Evolutionary conservation across 2,113 vertebrate genomes (phyloP), one percentile per base, ranked within the genome.

Genomic region (Baryphthengus martii): DNA sequence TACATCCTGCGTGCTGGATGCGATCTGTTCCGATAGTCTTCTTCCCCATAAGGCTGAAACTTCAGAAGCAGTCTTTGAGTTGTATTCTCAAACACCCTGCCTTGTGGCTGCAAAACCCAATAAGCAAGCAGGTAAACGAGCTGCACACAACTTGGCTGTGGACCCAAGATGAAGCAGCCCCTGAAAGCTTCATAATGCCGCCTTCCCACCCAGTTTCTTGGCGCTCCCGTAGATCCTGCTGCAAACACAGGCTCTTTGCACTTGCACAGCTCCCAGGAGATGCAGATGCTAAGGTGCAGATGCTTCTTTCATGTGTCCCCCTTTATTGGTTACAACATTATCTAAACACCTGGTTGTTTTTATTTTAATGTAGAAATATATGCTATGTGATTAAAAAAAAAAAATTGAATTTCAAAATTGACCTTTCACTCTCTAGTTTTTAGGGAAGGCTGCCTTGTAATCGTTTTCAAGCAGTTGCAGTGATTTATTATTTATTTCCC

Each of bases 111-210:
- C n/a, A 20, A 77, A 68, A 52, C 16, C 44, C 42, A 37, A 24
- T 40, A 35, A 47, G 29, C 49, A 37, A 39, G 80, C 14, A 40
- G 37, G 20, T 10, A 45, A 39, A 55, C 0, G 23, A 53, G 26
- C 33, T 55, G 58, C 44, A 5, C 1, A 7, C 0, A 0, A 16
- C 52, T 72, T 39, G 0, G 1, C 28, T 44, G 28, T 3, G 25
- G 18, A 7, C n/a, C n/a, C 1, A 5, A 13, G 6, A 2, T 3
- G 17, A 28, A 67, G 12, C 18, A 24, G 18, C 42, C 16, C 11
- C 13, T 6, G 19, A 37, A 78, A 59, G 2, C 11, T 33, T 9
- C 28, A 0, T 10, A 11, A 5, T 3, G 25, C 28, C 47, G 19
- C 33, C 26, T 85, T 85, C 49, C 50, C 58, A 18, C 35, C 7